Percentiles rank a stretch among this genome's conserved stretches.
Evolutionary conservation across 1,140 invertebrate genomes (phyloP).

Genomic region (Hylyphantes graminicola): DNA sequence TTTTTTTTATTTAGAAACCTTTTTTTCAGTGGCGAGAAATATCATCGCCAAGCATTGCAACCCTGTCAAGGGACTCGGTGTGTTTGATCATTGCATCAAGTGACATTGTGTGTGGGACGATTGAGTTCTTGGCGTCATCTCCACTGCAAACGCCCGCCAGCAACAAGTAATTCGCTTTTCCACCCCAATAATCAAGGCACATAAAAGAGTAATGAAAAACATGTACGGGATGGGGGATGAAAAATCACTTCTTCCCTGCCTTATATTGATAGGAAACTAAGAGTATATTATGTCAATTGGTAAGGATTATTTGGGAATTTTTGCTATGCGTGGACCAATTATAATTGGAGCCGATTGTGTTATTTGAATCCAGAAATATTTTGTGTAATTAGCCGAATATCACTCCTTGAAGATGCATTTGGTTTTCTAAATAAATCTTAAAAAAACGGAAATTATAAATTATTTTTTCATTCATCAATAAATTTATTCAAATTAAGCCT

Average conservation of each 20-base stretch:
- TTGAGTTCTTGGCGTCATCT: constrained; percentile 52
- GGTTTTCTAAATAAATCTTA: too few species aligned
- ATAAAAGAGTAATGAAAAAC: constrained; percentile 33
- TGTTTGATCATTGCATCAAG: constrained; percentile 53
- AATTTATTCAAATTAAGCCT: too few species aligned
- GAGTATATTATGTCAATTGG: neutral
- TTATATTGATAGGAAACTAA: constrained; percentile 2
- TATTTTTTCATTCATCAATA: too few species aligned
- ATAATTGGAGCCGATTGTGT: too few species aligned
- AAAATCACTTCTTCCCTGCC: neutral
- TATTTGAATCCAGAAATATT: too few species aligned
- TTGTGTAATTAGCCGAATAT: too few species aligned
- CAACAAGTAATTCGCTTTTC: constrained; percentile 32
- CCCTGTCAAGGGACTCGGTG: constrained; percentile 25
- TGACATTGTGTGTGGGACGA: constrained; percentile 49
- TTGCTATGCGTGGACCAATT: too few species aligned
- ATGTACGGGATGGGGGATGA: neutral
- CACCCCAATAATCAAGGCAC: constrained; percentile 40
- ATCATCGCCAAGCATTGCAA: neutral
- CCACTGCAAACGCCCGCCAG: constrained; percentile 42
- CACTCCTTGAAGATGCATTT: too few species aligned
- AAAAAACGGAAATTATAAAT: too few species aligned
- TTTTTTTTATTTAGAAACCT: neutral
- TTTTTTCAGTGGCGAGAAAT: neutral
- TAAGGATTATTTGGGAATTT: too few species aligned